Conservation (phyloP, 2,888 invertebrate species). For the Theretra japonica region DNA sequence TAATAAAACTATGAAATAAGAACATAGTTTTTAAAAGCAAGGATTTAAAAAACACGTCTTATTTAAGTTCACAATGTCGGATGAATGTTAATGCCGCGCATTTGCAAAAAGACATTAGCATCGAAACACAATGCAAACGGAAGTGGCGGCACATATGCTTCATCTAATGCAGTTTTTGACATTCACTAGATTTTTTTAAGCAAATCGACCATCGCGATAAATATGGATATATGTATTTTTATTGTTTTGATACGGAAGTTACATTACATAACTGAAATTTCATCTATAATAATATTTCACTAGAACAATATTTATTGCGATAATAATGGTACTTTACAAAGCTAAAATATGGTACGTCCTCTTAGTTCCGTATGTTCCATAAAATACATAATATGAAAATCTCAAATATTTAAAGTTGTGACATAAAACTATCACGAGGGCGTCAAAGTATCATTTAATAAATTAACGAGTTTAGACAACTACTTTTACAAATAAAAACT, state of each 20-base stretch:
- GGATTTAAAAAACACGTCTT: not conserved
- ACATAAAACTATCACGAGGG: not conserved
- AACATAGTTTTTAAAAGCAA: not conserved
- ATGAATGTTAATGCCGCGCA: conserved; percentile 19
- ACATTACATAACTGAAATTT: too few species aligned
- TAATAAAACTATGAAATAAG: not conserved
- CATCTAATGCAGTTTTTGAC: not conserved
- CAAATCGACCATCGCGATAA: too few species aligned
- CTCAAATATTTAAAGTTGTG: too few species aligned
- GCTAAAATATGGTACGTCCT: not conserved
- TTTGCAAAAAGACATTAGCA: conserved; percentile 14
- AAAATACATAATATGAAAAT: too few species aligned
- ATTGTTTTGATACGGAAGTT: too few species aligned
- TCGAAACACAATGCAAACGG: conserved; percentile 20
- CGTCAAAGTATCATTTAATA: not conserved
- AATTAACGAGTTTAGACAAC: too few species aligned
- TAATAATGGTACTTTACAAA: not conserved
- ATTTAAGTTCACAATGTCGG: not conserved
- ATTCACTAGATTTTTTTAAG: not conserved
- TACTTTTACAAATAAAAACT: too few species aligned
- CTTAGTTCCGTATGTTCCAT: too few species aligned
- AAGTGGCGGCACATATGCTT: conserved; percentile 15
- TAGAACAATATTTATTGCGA: not conserved
- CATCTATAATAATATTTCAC: too few species aligned
- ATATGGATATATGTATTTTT: too few species aligned